Percentiles rank a stretch among this genome's conserved stretches.
These are phyloP conservation scores for Myioborus melanocephalus DNA, from an alignment of 2,797 vertebrate species.

Conservation along the genomic window DNA sequence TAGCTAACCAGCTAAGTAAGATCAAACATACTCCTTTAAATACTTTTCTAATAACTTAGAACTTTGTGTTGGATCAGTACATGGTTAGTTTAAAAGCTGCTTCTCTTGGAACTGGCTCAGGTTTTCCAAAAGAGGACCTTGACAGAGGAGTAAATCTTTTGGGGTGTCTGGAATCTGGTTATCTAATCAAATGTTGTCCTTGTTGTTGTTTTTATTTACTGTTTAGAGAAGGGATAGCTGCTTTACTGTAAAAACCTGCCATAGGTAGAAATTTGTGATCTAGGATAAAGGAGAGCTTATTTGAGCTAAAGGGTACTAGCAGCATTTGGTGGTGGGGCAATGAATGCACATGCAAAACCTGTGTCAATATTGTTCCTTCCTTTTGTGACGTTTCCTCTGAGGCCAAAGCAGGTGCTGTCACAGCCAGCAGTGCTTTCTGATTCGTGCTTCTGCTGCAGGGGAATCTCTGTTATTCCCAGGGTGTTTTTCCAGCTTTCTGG, in stretches of 20 bases:
- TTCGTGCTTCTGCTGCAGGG: background rate
- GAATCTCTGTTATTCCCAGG: background rate
- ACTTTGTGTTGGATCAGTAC: background rate
- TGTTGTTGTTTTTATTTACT: background rate
- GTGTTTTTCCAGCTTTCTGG: background rate
- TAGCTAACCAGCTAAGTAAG: background rate
- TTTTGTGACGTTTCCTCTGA: background rate
- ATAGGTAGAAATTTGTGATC: background rate
- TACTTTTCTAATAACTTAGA: background rate
- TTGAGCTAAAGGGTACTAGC: background rate
- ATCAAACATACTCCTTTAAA: background rate
- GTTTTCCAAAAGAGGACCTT: background rate
- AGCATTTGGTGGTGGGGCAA: background rate
- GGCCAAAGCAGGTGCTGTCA: background rate
- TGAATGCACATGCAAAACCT: background rate
- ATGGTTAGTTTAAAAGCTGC: background rate
- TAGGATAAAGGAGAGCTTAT: background rate
- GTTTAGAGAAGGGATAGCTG: rapidly evolving
- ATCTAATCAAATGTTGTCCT: background rate
- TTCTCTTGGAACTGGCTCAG: background rate
- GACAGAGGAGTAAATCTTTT: background rate
- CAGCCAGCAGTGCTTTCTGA: background rate
- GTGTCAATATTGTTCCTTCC: background rate
- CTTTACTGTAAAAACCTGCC: background rate
- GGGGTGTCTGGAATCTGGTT: background rate